Percentiles rank a stretch among this genome's conserved stretches.
Conservation (phyloP, 2,113 vertebrate genomes). For the Dicaeum eximium region DNA sequence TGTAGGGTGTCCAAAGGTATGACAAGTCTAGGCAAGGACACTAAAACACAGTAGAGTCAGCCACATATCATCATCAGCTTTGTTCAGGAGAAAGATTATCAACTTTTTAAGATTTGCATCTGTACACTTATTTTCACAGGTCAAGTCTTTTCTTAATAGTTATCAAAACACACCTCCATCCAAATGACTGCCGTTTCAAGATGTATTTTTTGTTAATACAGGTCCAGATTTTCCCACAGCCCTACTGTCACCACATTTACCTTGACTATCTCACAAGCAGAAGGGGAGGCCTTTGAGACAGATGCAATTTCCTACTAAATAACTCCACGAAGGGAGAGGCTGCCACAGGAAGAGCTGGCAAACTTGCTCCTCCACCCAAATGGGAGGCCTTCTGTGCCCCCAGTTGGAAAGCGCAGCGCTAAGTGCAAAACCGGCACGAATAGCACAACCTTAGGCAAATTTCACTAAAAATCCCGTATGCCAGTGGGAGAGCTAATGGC, state of each 20-base stretch:
- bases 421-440: neutral
- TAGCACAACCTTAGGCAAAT: neutral
- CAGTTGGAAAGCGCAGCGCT: neutral
- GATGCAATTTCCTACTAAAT: neutral
- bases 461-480: neutral
- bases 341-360: neutral
- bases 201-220: neutral
- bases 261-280: neutral
- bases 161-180: neutral
- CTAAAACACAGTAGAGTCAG: neutral
- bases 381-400: neutral
- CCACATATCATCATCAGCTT: neutral
- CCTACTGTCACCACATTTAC: neutral
- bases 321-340: accelerated
- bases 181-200: neutral
- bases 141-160: neutral
- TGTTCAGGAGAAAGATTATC: neutral
- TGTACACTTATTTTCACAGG: neutral
- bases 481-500: neutral
- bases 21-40: neutral
- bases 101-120: neutral
- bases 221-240: neutral
- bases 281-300: neutral
- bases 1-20: neutral
- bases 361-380: accelerated